These are phyloP conservation scores for Chelonia mydas DNA, from an alignment of 2,797 vertebrate genomes.

Conservation along the genomic window DNA sequence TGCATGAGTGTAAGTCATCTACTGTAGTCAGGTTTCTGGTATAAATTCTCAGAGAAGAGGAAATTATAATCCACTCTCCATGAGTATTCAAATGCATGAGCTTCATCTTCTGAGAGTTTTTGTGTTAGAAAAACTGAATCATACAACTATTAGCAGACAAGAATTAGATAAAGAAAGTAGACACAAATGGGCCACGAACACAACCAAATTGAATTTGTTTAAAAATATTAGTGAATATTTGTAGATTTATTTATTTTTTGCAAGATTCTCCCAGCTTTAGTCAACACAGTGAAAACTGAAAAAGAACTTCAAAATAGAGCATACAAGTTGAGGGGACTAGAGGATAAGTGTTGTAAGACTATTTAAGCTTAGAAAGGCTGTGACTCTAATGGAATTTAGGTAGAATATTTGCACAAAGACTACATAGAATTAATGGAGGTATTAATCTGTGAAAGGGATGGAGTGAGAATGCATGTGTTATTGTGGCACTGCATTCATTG, in stretches of 20 bases:
- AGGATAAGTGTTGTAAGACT: neutral
- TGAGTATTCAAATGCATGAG: neutral
- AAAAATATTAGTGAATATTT: neutral
- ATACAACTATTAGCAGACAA: neutral
- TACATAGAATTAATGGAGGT: neutral
- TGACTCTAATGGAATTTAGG: neutral
- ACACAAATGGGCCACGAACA: neutral
- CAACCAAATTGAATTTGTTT: neutral
- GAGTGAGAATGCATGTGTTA: neutral
- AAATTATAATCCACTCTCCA: neutral
- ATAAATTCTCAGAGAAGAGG: conserved; percentile 4
- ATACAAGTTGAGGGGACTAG: neutral
- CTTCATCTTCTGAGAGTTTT: conserved; percentile 22
- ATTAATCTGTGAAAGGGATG: conserved; percentile 16
- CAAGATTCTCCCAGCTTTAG: neutral
- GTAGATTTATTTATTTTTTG: neutral
- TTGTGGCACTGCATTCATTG: neutral
- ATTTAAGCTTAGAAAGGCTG: neutral
- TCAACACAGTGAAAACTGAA: neutral
- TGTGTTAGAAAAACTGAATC: neutral
- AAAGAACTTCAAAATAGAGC: neutral
- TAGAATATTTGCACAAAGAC: neutral
- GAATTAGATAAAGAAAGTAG: neutral
- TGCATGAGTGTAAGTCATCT: neutral
- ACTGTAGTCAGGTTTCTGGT: neutral